Base-by-base conservation (phyloP, 2,888 invertebrate species). In the Epinotia ramella region DNA sequence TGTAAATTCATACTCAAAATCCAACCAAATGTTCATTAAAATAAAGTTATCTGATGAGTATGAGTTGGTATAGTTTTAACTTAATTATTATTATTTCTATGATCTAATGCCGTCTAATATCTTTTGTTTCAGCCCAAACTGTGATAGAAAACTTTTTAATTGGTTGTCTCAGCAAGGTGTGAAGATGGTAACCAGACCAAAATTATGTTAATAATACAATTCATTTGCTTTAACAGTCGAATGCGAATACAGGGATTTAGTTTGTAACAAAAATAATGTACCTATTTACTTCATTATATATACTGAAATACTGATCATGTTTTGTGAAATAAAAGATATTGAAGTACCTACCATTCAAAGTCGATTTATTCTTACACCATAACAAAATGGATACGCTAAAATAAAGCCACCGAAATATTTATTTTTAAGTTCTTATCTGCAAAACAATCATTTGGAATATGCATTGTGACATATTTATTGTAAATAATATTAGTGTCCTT, bases 81-180 rank as follows among this genome's bases (percentile, higher is more conserved):
- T 28, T 28, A 28, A 28, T 40, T 7, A 40, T 40, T 40, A 40
- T 40, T 40, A 40, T 40, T 7, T 40, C 9, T 40, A 40, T 40
- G 40, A 40, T 40, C 46, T 44, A 68, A 73, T 28, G 12, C 9
- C 66, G 5, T 71, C 40, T 40, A 40, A 9, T 78, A 77, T 82
- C 79, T 84, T 86, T 85, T 83, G 84, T 95, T 95, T 81, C 95
- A 95, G 96, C 97, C 46, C 97, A 97, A 95, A 96, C 97, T 81
- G 96, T 97, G 82, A 95, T 97, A 85, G 97, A 97, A 89, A 97
- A 97, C 88, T 96, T 96, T 89, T 91, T 96, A 82, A 95, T 96
- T 82, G 95, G 95, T 84, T 94, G 93, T 87, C 92, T 95, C 85
- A 91, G 93, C 87, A 94, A 94, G 87, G 91, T 93, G 86, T 94